A percentile compares a stretch with the other conserved stretches of the same genome.
Evolutionary conservation across 2,113 vertebrate genomes (phyloP).

Genomic region (Vulpes ferrilata): DNA sequence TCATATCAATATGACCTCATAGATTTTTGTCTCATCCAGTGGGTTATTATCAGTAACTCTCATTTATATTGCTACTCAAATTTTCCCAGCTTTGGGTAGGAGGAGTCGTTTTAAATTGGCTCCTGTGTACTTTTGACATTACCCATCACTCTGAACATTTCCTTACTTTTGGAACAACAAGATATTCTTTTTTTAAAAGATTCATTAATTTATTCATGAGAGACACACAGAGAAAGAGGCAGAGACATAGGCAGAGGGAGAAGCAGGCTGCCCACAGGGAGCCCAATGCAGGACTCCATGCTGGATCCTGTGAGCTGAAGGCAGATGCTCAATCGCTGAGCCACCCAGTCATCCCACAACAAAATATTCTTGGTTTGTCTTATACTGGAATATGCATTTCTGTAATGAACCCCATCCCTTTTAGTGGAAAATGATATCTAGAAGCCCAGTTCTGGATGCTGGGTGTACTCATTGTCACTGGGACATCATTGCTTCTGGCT

Average conservation of each 20-base stretch:
- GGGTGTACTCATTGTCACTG: not conserved
- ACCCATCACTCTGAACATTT: not conserved
- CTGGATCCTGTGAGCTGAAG: too few relatives aligned
- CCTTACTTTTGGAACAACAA: not conserved
- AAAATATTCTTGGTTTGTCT: not conserved
- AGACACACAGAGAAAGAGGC: too few relatives aligned
- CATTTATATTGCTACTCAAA: not conserved
- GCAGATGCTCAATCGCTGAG: too few relatives aligned
- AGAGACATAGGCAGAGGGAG: too few relatives aligned
- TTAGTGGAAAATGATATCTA: not conserved
- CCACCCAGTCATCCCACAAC: not conserved
- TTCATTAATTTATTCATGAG: too few relatives aligned
- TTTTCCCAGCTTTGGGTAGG: not conserved
- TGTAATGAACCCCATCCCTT: not conserved
- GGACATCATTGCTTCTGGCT: not conserved
- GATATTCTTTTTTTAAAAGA: not conserved
- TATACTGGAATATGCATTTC: not conserved
- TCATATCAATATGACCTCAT: not conserved
- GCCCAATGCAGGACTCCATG: too few relatives aligned
- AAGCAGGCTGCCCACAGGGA: too few relatives aligned
- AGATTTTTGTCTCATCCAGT: not conserved
- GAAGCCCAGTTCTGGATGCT: not conserved
- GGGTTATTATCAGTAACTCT: not conserved
- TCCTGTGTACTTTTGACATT: slow-evolving; percentile 2
- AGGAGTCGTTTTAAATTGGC: not conserved